Percentiles rank a stretch among this genome's conserved stretches.
phyloP scores from a whole-genome alignment of 2,797 vertebrate genomes.

The Allobates femoralis region DNA sequence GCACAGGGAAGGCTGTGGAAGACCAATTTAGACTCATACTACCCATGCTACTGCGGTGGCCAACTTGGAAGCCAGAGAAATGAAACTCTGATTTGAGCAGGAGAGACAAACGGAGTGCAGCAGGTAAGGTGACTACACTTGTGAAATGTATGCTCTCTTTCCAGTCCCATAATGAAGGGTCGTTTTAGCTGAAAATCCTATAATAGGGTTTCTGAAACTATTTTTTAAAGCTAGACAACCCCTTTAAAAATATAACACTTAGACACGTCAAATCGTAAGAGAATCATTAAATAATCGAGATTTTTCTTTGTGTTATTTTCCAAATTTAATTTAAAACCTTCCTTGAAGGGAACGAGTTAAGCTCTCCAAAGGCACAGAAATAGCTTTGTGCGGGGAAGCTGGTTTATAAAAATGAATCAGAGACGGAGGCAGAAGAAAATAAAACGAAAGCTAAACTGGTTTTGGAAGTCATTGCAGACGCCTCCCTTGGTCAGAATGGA shows the following conservation, averaged over 20 bases:
- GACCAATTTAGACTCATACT: too few species aligned
- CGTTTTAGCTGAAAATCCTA: background rate
- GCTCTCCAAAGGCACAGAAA: conserved; percentile 47
- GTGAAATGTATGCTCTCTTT: too few species aligned
- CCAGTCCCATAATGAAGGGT: too few species aligned
- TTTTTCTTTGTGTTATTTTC: background rate
- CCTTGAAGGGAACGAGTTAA: conserved; percentile 42
- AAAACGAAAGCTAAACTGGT: conserved; percentile 62
- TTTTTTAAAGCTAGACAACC: background rate
- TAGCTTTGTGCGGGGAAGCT: conserved; percentile 59
- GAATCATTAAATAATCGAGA: background rate
- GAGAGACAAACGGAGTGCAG: too few species aligned
- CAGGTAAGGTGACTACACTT: too few species aligned
- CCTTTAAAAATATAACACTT: background rate
- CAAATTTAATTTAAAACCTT: background rate
- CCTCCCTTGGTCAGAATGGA: conserved; percentile 62
- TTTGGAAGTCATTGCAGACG: conserved; percentile 63
- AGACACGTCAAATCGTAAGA: background rate
- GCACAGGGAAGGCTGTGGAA: too few species aligned
- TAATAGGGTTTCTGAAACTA: background rate
- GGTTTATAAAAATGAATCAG: conserved; percentile 65
- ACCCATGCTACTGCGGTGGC: too few species aligned
- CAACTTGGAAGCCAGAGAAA: too few species aligned
- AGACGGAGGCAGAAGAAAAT: conserved; percentile 59
- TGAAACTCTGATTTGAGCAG: too few species aligned